Base-by-base conservation (phyloP, 2,888 invertebrate genomes). In the Agonopterix subpropinquella region DNA sequence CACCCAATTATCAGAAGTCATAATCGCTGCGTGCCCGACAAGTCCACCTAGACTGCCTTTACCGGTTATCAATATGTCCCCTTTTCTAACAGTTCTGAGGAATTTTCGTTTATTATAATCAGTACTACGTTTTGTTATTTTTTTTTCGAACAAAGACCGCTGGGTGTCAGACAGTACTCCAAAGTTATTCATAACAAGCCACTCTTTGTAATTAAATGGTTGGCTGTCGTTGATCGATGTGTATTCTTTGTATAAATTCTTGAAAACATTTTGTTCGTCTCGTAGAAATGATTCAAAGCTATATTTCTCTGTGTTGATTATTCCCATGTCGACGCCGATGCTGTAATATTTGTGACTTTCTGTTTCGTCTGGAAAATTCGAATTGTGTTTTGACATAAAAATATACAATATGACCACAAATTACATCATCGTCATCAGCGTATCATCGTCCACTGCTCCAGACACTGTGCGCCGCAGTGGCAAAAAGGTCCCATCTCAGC, bases 301-400 rank as follows among this genome's bases (percentile, higher is more conserved):
- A 64, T 82, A 80, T 67, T 80, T 80, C 64, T 74, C 63, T 39
- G 64, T 67, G 73, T 77, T 72, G 56, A 83, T 82, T 67, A 80
- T 75, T 58, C 77, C 77, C 69, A 65, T 61, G 53, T 67, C 65
- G 61, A 83, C 65, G 47, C 71, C 74, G 43, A 57, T 58, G 53
- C 57, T 63, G 65, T 77, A 77, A 18, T 59, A 56, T 57, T 58
- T 56, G 53, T 55, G 51, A 52, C 62, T 64, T 42, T 69, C 67
- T 43, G 70, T 67, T 48, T 68, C 64, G 53, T 71, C 71, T 36
- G 57, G 57, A 49, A 54, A 47, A 37, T 47, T 45, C 44, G 53
- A 58, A 61, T 65, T 28, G 28, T 2, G 18, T 18, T 58, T 49
- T 37, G 37, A 37, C 2, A 37, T 10, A 15, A 15, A 15, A 15